Conservation (phyloP, 2,113 vertebrate genomes). For the Osmerus mordax region DNA sequence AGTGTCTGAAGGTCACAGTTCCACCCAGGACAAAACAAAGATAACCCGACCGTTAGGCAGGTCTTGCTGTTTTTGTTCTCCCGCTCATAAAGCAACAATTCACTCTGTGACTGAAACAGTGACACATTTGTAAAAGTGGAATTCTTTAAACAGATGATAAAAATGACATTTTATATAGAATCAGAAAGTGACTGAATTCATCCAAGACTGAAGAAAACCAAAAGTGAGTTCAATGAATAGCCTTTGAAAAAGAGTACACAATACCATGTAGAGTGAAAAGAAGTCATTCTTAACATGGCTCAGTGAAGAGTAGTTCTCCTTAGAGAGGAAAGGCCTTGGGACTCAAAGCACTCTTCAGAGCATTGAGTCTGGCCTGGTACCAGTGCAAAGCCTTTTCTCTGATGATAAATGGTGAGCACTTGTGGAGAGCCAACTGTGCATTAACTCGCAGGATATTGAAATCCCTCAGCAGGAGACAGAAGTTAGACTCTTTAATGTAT, state of each 20-base stretch:
- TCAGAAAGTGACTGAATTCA: no score
- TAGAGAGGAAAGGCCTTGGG: slow-evolving; percentile 18
- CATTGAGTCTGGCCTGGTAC: slow-evolving; percentile 7
- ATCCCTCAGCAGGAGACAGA: background rate
- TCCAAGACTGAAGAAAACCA: no score
- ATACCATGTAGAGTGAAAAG: slow-evolving; percentile 6
- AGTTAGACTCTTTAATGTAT: slow-evolving; percentile 9
- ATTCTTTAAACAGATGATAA: no score
- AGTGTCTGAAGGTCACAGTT: slow-evolving; percentile 23
- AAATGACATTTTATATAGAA: no score
- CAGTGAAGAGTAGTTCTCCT: slow-evolving; percentile 5
- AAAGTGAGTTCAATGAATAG: background rate
- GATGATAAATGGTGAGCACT: slow-evolving; percentile 35
- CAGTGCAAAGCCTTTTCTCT: slow-evolving; percentile 36
- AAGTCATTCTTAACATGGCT: slow-evolving; percentile 15
- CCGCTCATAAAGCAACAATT: no score
- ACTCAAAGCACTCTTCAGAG: slow-evolving; percentile 11
- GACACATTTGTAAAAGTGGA: no score
- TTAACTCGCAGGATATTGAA: slow-evolving; percentile 19
- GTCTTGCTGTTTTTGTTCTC: background rate
- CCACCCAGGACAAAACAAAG: slow-evolving; percentile 22
- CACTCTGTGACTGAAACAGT: no score
- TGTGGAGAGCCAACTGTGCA: slow-evolving; percentile 27
- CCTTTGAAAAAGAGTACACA: slow-evolving; percentile 7
- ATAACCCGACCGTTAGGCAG: background rate